These are phyloP conservation scores for Megalonaias nervosa DNA, from an alignment of 1,140 invertebrate species.

Conservation along the genomic window DNA sequence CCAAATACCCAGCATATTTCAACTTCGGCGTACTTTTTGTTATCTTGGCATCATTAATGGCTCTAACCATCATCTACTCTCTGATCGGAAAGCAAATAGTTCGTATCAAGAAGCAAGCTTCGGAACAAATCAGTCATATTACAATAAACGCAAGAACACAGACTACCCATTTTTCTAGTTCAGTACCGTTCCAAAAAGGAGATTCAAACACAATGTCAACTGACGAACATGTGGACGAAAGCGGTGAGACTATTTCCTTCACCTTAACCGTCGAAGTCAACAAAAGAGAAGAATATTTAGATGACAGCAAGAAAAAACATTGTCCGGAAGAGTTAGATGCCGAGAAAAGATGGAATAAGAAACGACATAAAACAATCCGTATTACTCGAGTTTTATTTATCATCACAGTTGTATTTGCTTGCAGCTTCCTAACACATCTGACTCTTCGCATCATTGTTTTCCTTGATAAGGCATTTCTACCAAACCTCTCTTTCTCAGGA, in stretches of 20 bases:
- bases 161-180: background rate
- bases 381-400: slow-evolving; percentile 26
- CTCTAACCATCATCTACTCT: slow-evolving; percentile 12
- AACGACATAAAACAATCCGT: background rate
- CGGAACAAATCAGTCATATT: slow-evolving; percentile 16
- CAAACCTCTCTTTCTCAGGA: background rate
- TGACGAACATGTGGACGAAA: slow-evolving; percentile 9
- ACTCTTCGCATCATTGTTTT: slow-evolving; percentile 11
- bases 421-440: slow-evolving; percentile 24
- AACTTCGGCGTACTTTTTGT: slow-evolving; percentile 3
- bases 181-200: background rate
- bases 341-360: background rate
- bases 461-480: slow-evolving; percentile 6
- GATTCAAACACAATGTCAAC: background rate
- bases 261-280: background rate
- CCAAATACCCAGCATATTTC: slow-evolving; percentile 6
- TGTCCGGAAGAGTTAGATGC: background rate
- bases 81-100: slow-evolving; percentile 12
- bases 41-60: slow-evolving; percentile 1
- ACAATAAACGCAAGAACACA: background rate
- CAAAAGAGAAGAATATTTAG: background rate
- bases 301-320: background rate
- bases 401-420: slow-evolving; percentile 16
- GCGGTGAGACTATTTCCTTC: background rate
- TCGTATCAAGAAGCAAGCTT: slow-evolving; percentile 15